Conservation (phyloP, 2,888 invertebrate species). For the Pandemis cinnamomeana region DNA sequence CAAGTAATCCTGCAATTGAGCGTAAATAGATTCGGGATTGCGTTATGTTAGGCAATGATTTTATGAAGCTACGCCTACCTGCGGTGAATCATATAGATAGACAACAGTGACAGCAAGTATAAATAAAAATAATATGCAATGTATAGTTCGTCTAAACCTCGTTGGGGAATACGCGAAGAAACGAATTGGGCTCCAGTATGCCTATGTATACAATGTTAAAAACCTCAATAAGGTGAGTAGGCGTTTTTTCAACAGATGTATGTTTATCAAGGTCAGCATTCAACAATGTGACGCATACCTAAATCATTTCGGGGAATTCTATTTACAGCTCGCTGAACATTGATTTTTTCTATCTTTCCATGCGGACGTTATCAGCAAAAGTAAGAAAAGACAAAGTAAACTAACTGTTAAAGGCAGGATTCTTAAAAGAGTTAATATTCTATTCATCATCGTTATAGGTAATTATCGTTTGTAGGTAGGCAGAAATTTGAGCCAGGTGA, state of each 20-base stretch:
- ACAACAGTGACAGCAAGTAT: neutral
- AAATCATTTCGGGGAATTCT: neutral
- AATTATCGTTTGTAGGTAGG: too few species aligned
- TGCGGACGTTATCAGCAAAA: neutral
- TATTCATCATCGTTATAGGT: too few species aligned
- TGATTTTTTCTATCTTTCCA: neutral
- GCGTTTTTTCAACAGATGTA: neutral
- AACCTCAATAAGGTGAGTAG: neutral
- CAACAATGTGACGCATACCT: neutral
- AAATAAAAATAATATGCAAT: neutral
- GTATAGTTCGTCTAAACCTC: neutral
- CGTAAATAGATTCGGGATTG: neutral
- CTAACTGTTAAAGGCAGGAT: neutral
- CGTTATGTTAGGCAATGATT: neutral
- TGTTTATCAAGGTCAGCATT: neutral
- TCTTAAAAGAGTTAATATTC: neutral
- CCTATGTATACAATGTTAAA: neutral
- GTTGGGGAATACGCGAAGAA: neutral
- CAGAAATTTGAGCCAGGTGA: too few species aligned
- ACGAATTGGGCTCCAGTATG: neutral
- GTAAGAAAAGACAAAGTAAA: too few species aligned
- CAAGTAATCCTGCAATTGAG: neutral
- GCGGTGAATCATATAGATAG: neutral
- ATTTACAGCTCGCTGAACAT: neutral
- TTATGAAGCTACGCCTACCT: neutral